Evolutionary conservation across 2,888 invertebrate species (phyloP).

Genomic region (Alcis repandata): DNA sequence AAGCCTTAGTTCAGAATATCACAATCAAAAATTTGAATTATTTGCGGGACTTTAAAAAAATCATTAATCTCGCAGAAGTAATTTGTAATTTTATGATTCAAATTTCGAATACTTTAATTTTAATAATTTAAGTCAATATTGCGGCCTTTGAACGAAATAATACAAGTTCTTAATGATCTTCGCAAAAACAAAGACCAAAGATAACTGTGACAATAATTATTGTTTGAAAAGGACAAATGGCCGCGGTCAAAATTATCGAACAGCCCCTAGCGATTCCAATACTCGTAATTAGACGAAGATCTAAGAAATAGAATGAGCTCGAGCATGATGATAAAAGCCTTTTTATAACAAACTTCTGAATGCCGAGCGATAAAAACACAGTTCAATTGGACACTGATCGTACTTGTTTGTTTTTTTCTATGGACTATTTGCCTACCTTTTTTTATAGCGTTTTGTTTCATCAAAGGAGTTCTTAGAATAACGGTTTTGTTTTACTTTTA

Average conservation of each 20-base stretch:
- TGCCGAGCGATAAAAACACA: slow-evolving; percentile 16
- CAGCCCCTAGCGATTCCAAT: slow-evolving; percentile 8
- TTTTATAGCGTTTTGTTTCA: not conserved
- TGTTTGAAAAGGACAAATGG: slow-evolving; percentile 15
- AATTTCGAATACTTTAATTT: not conserved
- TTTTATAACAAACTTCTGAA: slow-evolving; percentile 15
- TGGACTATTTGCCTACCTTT: not conserved
- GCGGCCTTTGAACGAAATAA: not conserved
- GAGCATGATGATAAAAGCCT: not conserved
- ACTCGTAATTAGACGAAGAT: slow-evolving; percentile 9
- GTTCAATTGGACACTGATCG: not conserved
- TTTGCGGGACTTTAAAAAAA: too few relatives aligned
- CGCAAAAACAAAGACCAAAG: slow-evolving; percentile 7
- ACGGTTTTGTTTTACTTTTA: not conserved
- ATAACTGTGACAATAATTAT: slow-evolving; percentile 7
- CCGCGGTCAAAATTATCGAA: slow-evolving; percentile 6
- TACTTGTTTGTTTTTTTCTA: slow-evolving; percentile 9
- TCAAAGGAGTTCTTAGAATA: not conserved
- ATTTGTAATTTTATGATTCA: not conserved
- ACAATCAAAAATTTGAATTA: too few relatives aligned
- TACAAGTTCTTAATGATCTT: not conserved
- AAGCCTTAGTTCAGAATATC: too few relatives aligned
- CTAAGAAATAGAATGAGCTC: slow-evolving; percentile 4
- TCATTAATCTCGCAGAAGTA: too few relatives aligned
- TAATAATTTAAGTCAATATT: too few relatives aligned